Conservation (phyloP, 2,888 invertebrate species). For the Bhutanitis thaidina region DNA sequence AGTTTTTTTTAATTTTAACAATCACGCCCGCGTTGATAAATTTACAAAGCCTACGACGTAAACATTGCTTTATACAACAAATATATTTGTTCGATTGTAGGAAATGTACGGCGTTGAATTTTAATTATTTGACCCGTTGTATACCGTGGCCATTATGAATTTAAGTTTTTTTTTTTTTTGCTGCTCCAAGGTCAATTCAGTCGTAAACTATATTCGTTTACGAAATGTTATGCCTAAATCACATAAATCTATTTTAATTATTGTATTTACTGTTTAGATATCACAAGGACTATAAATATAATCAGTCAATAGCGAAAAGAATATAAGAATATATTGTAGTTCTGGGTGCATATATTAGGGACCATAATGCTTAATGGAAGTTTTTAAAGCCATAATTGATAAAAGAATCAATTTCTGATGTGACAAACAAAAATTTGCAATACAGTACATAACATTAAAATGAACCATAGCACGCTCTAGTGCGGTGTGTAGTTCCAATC, state of each 20-base stretch:
- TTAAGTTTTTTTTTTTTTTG: constrained; percentile 15
- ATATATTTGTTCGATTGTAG: constrained; percentile 13
- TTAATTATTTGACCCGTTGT: constrained; percentile 17
- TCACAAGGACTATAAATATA: background rate
- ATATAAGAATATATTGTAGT: too few species aligned
- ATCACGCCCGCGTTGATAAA: background rate
- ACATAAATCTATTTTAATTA: constrained; percentile 7
- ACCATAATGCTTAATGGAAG: too few species aligned
- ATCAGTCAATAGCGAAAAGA: too few species aligned
- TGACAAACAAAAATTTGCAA: too few species aligned
- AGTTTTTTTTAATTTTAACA: background rate
- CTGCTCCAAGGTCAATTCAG: constrained; percentile 8
- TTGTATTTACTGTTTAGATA: background rate
- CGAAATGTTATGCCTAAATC: constrained; percentile 5
- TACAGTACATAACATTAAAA: too few species aligned
- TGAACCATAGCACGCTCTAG: too few species aligned
- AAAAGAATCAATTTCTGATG: too few species aligned
- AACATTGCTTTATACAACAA: constrained; percentile 11
- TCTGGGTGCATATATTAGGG: too few species aligned
- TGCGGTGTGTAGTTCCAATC: too few species aligned
- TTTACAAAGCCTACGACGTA: constrained; percentile 6
- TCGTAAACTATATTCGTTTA: constrained; percentile 11
- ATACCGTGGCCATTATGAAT: constrained; percentile 12
- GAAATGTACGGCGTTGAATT: constrained; percentile 16
- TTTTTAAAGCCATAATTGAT: too few species aligned